These are phyloP conservation scores for Epicampocera succincta DNA, from an alignment of 2,888 invertebrate species.

Conservation along the genomic window DNA sequence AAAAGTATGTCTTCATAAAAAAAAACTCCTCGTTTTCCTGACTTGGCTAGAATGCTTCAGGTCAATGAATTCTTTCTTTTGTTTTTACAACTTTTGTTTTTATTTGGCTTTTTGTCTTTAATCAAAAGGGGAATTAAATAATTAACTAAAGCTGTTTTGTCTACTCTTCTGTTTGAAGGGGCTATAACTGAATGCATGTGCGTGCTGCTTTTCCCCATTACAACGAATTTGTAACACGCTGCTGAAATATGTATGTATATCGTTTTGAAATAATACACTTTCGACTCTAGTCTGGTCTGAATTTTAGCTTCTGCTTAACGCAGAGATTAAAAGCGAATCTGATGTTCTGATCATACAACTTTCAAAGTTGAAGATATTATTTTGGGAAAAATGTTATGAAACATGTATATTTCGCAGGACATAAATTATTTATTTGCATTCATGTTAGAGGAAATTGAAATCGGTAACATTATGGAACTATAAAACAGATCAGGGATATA, in stretches of 20 bases:
- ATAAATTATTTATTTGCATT: no score
- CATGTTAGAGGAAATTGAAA: no score
- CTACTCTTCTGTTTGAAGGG: slow-evolving; percentile 20
- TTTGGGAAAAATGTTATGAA: no score
- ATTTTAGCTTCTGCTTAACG: no score
- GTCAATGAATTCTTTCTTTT: slow-evolving; percentile 68
- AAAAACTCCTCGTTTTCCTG: slow-evolving; percentile 59
- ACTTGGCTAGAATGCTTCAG: slow-evolving; percentile 63
- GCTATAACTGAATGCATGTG: slow-evolving; percentile 46
- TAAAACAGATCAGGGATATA: no score
- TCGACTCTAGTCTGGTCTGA: no score
- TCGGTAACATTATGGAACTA: no score
- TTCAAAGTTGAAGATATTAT: no score
- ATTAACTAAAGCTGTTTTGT: slow-evolving; percentile 53
- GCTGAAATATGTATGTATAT: background rate
- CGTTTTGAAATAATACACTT: no score
- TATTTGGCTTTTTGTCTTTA: slow-evolving; percentile 16
- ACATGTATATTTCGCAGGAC: no score
- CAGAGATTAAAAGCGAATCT: no score
- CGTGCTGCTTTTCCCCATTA: slow-evolving; percentile 8
- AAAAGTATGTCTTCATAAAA: slow-evolving; percentile 16
- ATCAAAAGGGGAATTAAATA: slow-evolving; percentile 29
- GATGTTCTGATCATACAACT: no score
- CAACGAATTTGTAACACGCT: slow-evolving; percentile 28
- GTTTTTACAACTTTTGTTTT: slow-evolving; percentile 39